Conservation (phyloP, 2,888 invertebrate species). For the Apocheima hispidaria region DNA sequence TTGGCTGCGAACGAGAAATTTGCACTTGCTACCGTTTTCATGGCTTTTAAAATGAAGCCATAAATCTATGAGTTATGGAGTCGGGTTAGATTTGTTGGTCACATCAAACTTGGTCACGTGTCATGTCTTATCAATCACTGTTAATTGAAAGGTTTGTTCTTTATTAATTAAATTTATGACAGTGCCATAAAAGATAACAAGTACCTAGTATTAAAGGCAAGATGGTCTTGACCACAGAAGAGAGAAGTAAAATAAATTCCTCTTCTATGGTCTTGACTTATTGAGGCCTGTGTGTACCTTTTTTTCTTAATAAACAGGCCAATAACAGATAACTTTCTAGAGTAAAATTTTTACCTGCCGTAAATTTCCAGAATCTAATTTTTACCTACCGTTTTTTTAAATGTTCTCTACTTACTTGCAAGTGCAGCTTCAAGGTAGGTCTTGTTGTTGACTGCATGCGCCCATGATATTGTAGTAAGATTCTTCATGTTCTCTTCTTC, state of each 20-base stretch:
- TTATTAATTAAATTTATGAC: background rate
- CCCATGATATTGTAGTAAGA: slow-evolving; percentile 92
- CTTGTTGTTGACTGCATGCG: slow-evolving; percentile 93
- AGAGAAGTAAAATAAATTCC: too few relatives aligned
- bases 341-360: too few relatives aligned
- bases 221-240: background rate
- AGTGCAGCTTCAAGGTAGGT: slow-evolving; percentile 87
- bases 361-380: background rate
- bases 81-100: slow-evolving; percentile 6
- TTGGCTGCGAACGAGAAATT: slow-evolving; percentile 39
- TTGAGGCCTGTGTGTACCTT: too few relatives aligned
- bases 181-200: background rate
- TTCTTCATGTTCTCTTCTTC: slow-evolving; percentile 84
- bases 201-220: background rate
- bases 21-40: slow-evolving; percentile 42
- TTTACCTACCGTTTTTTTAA: background rate
- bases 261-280: too few relatives aligned
- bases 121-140: slow-evolving; percentile 13
- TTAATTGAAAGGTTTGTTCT: slow-evolving; percentile 4
- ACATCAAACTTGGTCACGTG: slow-evolving; percentile 4
- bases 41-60: slow-evolving; percentile 45
- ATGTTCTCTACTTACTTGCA: slow-evolving; percentile 72
- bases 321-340: too few relatives aligned
- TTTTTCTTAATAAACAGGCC: too few relatives aligned
- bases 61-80: slow-evolving; percentile 37